These are phyloP conservation scores for Daphoenositta chrysoptera DNA, from an alignment of 2,113 vertebrate genomes.

Conservation along the genomic window DNA sequence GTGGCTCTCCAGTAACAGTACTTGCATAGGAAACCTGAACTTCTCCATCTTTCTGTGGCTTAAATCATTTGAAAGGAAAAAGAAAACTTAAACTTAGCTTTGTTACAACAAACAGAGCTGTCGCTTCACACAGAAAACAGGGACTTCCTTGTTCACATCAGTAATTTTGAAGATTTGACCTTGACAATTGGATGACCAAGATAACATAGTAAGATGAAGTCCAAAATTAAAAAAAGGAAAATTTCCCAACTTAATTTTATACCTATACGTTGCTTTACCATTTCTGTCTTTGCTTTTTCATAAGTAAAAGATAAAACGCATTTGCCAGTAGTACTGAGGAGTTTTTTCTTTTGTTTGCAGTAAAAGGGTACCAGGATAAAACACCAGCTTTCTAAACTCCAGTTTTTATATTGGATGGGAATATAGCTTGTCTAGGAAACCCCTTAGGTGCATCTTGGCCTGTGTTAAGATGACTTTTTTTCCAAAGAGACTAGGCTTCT, in stretches of 20 bases:
- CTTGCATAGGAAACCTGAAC: neutral
- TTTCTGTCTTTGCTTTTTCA: fast-evolving
- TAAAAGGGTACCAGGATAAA: neutral
- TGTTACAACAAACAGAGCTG: neutral
- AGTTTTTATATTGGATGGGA: neutral
- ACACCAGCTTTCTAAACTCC: neutral
- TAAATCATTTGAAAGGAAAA: neutral
- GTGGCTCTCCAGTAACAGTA: neutral
- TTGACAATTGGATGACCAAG: neutral
- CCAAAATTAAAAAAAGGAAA: neutral
- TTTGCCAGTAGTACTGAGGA: neutral
- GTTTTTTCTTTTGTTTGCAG: neutral
- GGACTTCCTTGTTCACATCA: neutral
- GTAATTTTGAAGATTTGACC: neutral
- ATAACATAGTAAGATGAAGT: neutral
- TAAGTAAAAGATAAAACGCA: neutral
- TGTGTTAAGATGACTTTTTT: neutral
- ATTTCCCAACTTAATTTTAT: neutral
- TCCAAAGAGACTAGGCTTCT: neutral
- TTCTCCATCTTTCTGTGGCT: neutral
- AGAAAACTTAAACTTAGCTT: neutral
- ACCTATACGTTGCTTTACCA: neutral
- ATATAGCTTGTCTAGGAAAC: neutral
- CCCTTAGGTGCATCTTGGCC: neutral
- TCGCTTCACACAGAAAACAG: neutral